Percentiles rank a stretch among this genome's conserved stretches.
Conservation (phyloP, 2,113 vertebrate genomes). For the Esox niger region DNA sequence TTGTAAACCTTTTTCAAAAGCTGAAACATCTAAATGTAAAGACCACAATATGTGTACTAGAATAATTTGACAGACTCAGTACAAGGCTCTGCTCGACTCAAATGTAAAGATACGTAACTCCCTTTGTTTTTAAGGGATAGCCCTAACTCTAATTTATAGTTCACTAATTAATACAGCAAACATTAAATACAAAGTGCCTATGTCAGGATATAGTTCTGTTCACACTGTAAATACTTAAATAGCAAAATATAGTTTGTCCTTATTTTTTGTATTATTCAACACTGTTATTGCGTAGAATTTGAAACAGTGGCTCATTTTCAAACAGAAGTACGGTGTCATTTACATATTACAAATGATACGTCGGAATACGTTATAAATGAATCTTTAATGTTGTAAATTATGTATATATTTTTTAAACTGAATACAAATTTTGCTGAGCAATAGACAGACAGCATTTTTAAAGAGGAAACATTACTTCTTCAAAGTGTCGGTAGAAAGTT, state of each 20-base stretch:
- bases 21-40: no score
- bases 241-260: background rate
- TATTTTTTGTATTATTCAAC: background rate
- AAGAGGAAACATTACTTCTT: slow-evolving; percentile 20
- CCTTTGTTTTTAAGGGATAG: background rate
- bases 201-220: background rate
- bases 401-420: background rate
- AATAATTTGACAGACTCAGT: no score
- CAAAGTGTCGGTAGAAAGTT: background rate
- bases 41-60: no score
- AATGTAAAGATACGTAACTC: no score
- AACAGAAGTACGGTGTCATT: no score
- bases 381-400: background rate
- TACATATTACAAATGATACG: background rate
- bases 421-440: slow-evolving; percentile 19
- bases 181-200: background rate
- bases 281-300: background rate
- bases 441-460: slow-evolving; percentile 28
- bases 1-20: no score
- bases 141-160: background rate
- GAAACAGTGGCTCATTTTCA: slow-evolving; percentile 18
- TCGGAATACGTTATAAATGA: background rate
- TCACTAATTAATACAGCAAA: background rate
- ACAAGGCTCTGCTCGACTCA: no score
- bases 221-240: background rate